phyloP scores from a whole-genome alignment of 2,888 invertebrate genomes.

The Odontomyia ornata region DNA sequence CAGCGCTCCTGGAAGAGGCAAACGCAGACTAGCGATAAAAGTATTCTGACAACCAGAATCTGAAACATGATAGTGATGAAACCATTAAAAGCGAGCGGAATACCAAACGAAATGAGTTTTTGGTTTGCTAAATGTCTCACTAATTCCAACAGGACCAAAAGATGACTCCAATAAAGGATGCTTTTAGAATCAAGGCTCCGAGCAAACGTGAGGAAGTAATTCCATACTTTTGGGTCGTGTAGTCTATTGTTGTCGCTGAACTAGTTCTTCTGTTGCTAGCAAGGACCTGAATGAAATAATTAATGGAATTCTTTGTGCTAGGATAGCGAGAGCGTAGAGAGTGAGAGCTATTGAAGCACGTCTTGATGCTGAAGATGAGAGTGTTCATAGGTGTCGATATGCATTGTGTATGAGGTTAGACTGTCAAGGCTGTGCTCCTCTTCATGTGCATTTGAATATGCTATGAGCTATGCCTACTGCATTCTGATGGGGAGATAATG shows the following conservation, averaged over 20 bases:
- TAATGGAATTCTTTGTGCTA: background rate
- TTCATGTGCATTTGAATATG: too few relatives aligned
- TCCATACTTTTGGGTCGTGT: background rate
- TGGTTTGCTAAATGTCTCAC: background rate
- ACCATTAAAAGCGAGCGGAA: constrained; percentile 24
- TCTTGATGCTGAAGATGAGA: too few relatives aligned
- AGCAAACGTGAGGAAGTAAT: background rate
- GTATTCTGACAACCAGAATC: background rate
- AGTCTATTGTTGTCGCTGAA: background rate
- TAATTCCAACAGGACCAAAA: background rate
- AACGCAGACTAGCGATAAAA: background rate
- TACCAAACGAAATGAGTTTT: constrained; percentile 28
- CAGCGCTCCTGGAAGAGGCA: too few relatives aligned
- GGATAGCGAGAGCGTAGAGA: too few relatives aligned
- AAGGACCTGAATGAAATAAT: background rate
- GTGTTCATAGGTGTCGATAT: too few relatives aligned
- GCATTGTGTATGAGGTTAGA: too few relatives aligned
- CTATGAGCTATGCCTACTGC: background rate
- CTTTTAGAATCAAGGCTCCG: background rate
- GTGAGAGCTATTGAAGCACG: too few relatives aligned
- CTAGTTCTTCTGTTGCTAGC: background rate
- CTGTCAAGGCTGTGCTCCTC: too few relatives aligned
- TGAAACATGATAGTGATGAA: constrained; percentile 32
- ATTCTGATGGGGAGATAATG: background rate
- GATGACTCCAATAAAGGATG: too few relatives aligned